These are phyloP conservation scores for Xenopus borealis DNA, from an alignment of 2,113 vertebrate genomes.

Conservation along the genomic window DNA sequence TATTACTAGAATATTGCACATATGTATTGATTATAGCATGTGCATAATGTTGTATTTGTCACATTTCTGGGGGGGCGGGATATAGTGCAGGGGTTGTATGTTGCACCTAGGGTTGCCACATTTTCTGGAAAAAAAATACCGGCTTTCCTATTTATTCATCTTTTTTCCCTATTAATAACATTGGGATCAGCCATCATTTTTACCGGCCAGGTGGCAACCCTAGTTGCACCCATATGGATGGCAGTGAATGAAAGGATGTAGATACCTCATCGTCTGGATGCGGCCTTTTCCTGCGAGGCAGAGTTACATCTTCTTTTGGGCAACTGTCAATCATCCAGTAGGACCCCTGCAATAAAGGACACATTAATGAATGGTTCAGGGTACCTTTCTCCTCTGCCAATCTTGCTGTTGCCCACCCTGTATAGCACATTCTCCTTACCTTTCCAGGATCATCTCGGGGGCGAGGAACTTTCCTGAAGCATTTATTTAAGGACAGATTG, in stretches of 20 bases:
- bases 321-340: conserved; percentile 96
- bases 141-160: no score
- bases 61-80: no score
- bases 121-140: no score
- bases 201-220: no score
- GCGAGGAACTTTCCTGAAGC: conserved; percentile 94
- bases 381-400: conserved; percentile 9
- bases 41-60: no score
- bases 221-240: no score
- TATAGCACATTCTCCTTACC: conserved; percentile 63
- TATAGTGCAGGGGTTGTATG: no score
- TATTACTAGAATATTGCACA: no score
- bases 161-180: no score
- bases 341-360: conserved; percentile 75
- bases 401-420: not conserved
- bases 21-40: no score
- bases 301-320: conserved; percentile 63
- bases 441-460: conserved; percentile 93
- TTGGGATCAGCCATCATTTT: no score
- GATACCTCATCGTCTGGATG: conserved; percentile 78
- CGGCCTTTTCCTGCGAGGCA: conserved; percentile 77
- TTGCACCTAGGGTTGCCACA: no score
- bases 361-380: not conserved
- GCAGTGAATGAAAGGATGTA: not conserved
- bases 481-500: conserved; percentile 95